Conservation (phyloP, 2,888 invertebrate genomes). For the Eledone cirrhosa region DNA sequence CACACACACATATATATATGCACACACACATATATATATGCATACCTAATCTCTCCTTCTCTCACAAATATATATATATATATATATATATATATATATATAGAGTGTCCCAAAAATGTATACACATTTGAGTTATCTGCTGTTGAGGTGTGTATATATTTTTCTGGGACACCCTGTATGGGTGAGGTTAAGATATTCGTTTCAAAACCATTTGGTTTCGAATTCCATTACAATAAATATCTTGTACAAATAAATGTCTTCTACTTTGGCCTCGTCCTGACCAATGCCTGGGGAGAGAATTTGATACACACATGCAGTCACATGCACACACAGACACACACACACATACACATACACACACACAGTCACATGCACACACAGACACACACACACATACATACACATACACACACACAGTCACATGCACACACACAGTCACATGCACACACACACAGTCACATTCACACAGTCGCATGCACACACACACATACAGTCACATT, state of each 20-base stretch:
- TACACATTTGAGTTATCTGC: no score
- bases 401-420: not conserved
- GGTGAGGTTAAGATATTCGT: no score
- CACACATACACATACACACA: not conserved
- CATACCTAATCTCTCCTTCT: not conserved
- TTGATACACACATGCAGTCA: not conserved
- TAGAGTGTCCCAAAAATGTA: no score
- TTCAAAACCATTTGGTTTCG: no score
- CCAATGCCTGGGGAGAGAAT: no score
- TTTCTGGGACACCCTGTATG: not conserved
- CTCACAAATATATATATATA: not conserved
- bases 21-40: not conserved
- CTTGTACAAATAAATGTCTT: no score
- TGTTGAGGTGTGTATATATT: no score
- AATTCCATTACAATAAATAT: no score
- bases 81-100: not conserved
- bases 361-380: not conserved
- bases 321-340: not conserved
- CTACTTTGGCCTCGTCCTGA: no score
- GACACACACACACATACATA: not conserved
- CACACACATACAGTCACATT: no score
- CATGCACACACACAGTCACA: rapidly evolving
- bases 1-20: not conserved
- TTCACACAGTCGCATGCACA: no score
- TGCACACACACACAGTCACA: no score